A percentile compares a stretch with the other conserved stretches of the same genome.
These are phyloP conservation scores for Chelidonichthys spinosus DNA, from an alignment of 2,797 vertebrate species.

Conservation along the genomic window DNA sequence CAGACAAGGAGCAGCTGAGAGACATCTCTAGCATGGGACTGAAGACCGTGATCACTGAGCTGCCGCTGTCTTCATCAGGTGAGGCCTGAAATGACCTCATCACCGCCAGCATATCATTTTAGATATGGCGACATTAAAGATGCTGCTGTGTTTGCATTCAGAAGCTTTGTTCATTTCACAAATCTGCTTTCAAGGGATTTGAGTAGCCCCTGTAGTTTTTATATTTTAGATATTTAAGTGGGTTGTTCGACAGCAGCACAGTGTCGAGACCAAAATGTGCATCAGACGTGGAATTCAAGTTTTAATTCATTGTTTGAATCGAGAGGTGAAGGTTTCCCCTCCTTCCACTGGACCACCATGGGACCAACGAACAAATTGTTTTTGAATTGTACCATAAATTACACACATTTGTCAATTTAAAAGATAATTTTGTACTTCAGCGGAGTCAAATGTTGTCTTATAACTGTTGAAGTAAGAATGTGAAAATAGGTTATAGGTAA, in stretches of 20 bases:
- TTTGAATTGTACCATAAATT: too few species aligned
- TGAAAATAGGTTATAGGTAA: too few species aligned
- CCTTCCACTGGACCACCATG: too few species aligned
- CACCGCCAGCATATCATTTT: too few species aligned
- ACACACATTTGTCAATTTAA: too few species aligned
- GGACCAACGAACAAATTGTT: too few species aligned
- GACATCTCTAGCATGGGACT: constrained; percentile 97
- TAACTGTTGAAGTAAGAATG: too few species aligned
- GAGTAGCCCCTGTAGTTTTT: background rate
- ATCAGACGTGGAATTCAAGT: too few species aligned
- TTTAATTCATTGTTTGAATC: too few species aligned
- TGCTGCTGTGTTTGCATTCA: background rate
- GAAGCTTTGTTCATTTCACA: background rate
- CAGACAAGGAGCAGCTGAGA: constrained; percentile 94
- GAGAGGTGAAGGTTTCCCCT: too few species aligned
- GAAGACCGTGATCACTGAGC: constrained; percentile 93
- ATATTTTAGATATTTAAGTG: background rate
- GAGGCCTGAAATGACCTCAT: constrained; percentile 5
- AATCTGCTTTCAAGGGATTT: background rate
- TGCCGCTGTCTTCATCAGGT: constrained; percentile 92
- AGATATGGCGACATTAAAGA: background rate
- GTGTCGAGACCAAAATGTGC: background rate
- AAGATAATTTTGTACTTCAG: too few species aligned
- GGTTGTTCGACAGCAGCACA: background rate
- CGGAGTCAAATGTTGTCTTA: too few species aligned